Conservation (phyloP, 2,113 vertebrate genomes). For the Gnathonemus longibarbis region DNA sequence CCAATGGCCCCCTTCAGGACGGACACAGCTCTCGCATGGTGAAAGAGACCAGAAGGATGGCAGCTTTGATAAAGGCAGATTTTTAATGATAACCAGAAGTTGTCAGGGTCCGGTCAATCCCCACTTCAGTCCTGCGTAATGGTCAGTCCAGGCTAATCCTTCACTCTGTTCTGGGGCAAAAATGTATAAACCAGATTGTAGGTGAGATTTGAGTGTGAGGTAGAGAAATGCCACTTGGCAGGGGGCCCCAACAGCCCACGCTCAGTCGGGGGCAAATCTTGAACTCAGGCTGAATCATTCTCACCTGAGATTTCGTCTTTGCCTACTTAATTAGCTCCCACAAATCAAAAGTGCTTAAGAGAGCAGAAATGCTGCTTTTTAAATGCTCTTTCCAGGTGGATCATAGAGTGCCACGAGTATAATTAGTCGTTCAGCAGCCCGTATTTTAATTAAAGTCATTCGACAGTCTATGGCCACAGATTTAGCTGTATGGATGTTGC, state of each 20-base stretch:
- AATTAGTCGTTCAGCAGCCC: not conserved
- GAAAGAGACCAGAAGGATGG: not conserved
- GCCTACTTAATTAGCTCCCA: conserved; percentile 9
- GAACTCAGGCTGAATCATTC: conserved; percentile 13
- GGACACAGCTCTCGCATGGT: not conserved
- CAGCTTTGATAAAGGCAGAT: not conserved
- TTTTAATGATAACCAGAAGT: not conserved
- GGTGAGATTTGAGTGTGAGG: conserved; percentile 14
- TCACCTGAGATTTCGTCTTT: not conserved
- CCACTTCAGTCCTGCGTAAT: conserved; percentile 13
- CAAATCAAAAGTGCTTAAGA: not conserved
- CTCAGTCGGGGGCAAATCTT: not conserved
- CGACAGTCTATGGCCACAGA: conserved; percentile 9
- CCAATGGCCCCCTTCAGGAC: not conserved
- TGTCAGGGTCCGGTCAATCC: not conserved
- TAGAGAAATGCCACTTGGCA: not conserved
- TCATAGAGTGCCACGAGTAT: not conserved
- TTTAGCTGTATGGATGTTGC: not conserved
- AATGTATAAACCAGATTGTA: not conserved
- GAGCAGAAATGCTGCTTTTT: conserved; percentile 1
- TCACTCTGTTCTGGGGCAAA: not conserved
- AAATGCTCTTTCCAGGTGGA: not conserved
- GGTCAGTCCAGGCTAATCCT: conserved; percentile 16
- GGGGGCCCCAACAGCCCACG: not conserved
- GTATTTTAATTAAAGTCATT: conserved; percentile 22